Base-by-base conservation (phyloP, 1,140 invertebrate species). In the Saccostrea cuccullata region DNA sequence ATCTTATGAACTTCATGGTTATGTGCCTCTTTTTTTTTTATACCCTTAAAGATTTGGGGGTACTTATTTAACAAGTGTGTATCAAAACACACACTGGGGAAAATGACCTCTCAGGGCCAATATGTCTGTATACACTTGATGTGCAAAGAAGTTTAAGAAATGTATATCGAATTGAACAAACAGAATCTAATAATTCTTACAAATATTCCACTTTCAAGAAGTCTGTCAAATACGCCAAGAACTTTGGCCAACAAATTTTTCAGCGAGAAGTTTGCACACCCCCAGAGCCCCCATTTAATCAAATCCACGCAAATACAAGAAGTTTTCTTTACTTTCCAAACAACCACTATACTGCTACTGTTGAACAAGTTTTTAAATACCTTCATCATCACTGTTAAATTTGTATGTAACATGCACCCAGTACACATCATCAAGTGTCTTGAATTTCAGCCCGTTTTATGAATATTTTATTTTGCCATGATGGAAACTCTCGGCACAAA, bases 161-260 rank as follows among this genome's bases (percentile, higher is more conserved):
- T 77, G 26, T 77, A 77, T 77, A 77, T 77, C 70, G 15, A 77
- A 36, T 77, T 77, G 70, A 77, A 77, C 70, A 77, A 77, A 77
- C 26, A 77, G 26, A 77, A 26, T 77, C 26, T 30, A 36, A 26
- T 77, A 30, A 77, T 77, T 26, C 70, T 77, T 77, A 13, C 70
- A 77, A 77, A 15, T 30, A 77, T 77, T 26, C 70, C 70, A 77
- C 23, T 77, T 77, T 77, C 70, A 30, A 77, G 70, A 77, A 77
- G n/a, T 20, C 58, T 64, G 17, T 77, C 70, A 77, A 77, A 77
- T 77, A 77, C 30, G 30, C 26, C 70, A 77, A 77, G 70, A 77
- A 77, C 70, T 77, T 77, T 77, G 70, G 70, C 70, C 70, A 77
- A 77, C 26, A 77, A 77, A 26, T 77, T 77, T 77, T 77, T 11